Conservation (phyloP, 2,888 invertebrate genomes). For the Brenthis hecate region DNA sequence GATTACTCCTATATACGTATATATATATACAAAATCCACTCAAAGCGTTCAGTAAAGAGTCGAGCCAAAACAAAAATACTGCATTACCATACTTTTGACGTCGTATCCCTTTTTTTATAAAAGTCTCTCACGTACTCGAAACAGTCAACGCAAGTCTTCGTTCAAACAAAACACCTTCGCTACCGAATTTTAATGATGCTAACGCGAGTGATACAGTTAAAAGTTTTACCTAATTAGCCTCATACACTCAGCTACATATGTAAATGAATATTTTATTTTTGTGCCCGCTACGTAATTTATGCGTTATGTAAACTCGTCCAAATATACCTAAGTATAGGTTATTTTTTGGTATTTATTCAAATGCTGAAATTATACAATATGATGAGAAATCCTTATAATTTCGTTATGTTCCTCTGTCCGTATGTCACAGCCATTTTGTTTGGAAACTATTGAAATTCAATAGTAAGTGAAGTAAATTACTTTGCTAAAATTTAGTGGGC, state of each 20-base stretch:
- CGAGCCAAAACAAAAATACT: slow-evolving; percentile 25
- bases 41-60: slow-evolving; percentile 4
- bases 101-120: slow-evolving; percentile 21
- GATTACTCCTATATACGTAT: too few relatives aligned
- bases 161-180: slow-evolving; percentile 49
- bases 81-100: slow-evolving; percentile 41
- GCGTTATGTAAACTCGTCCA: too few relatives aligned
- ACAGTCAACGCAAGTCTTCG: slow-evolving; percentile 26
- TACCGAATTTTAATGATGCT: slow-evolving; percentile 66
- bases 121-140: slow-evolving; percentile 7
- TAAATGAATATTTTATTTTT: slow-evolving; percentile 25
- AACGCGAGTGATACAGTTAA: slow-evolving; percentile 64
- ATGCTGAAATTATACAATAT: too few relatives aligned
- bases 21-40: slow-evolving; percentile 4
- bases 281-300: neutral
- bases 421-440: too few relatives aligned
- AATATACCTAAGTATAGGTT: too few relatives aligned
- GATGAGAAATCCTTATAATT: too few relatives aligned
- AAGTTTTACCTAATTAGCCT: slow-evolving; percentile 47
- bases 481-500: too few relatives aligned
- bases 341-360: too few relatives aligned
- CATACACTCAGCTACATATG: slow-evolving; percentile 7
- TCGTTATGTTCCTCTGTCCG: too few relatives aligned
- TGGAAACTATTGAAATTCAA: too few relatives aligned
- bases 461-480: too few relatives aligned